phyloP scores from a whole-genome alignment of 64 coral and sea anemone species.

The Pachyseris speciosa region DNA sequence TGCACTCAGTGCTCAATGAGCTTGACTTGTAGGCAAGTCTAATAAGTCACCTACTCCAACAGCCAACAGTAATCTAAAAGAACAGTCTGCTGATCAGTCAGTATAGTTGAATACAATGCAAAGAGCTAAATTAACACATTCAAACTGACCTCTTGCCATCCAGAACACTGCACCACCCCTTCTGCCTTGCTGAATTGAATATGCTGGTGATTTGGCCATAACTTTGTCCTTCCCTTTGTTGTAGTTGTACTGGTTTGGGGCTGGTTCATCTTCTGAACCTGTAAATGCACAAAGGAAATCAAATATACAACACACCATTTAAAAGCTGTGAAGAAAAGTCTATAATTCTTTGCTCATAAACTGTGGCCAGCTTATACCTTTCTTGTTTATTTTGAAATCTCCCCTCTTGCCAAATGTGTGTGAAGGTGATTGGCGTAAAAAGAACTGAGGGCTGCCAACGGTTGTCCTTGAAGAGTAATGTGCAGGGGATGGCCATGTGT shows the following conservation, averaged over 20 bases:
- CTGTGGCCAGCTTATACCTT: conserved; percentile 47
- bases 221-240: conserved; percentile 42
- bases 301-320: too few species aligned
- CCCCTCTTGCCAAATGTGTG: conserved; percentile 75
- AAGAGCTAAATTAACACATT: background rate
- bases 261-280: conserved; percentile 84
- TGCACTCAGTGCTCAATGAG: too few species aligned
- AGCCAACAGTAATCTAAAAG: too few species aligned
- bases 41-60: too few species aligned
- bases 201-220: conserved; percentile 68
- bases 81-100: too few species aligned
- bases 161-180: conserved; percentile 77
- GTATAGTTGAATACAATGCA: too few species aligned
- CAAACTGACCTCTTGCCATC: conserved; percentile 78
- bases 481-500: conserved; percentile 88
- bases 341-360: too few species aligned
- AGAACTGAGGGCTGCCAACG: conserved; percentile 56
- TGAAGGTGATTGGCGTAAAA: conserved; percentile 72
- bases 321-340: too few species aligned
- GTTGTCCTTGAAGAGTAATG: conserved; percentile 55
- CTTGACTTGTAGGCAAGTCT: too few species aligned
- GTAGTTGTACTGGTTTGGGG: conserved; percentile 87
- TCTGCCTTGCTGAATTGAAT: conserved; percentile 85
- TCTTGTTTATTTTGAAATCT: conserved; percentile 64
- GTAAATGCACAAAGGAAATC: background rate